Base-by-base conservation (phyloP, 2,888 invertebrate species). In the Andrena chrysosceles region DNA sequence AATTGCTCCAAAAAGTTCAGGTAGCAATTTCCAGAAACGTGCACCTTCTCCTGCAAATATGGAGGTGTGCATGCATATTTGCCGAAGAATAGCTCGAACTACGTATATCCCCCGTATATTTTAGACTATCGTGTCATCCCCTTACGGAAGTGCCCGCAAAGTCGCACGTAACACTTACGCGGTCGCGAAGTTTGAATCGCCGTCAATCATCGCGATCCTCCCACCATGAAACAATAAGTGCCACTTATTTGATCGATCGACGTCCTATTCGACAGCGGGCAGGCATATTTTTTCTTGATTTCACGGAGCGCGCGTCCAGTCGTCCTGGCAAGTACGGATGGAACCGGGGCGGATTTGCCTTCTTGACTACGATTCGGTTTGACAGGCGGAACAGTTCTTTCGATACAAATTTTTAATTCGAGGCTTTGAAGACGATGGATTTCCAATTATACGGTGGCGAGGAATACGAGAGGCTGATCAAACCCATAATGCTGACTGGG, bases 391-490 rank as follows among this genome's bases (percentile, higher is more conserved):
- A 1, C 6, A 23, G 2, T 23, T 29, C 16, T 1, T 49, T 73
- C 7, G 20, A 20, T 26, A 77, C 35, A 16, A 7, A 4, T 2
- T 31, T 26, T 10, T 10, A 26, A 10, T 23, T 49, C 23, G 42
- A 13, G 54, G 1, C 5, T 10, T 33, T n/a, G 23, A 26, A 13
- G 54, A 42, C 13, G 29, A 87, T 82, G 87, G 67, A 66, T 16
- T 7, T 16, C 2, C 59, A 54, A 54, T 2, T 33, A 2, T 64
- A 48, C 8, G n/a, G 64, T 5, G 62, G 16, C 7, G 68, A 87
- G 8, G 89, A 92, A 67, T 92, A 89, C 84, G 84, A 90, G 42
- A 29, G 67, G 23, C 73, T 91, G 16, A 89, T 92, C 20, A 87
- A 60, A 72, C 92, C 91, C 1, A 64, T 91, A 13, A 84, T 74